A percentile compares a stretch with the other conserved stretches of the same genome.
Conservation (phyloP, 2,797 vertebrate genomes). For the Huso huso region DNA sequence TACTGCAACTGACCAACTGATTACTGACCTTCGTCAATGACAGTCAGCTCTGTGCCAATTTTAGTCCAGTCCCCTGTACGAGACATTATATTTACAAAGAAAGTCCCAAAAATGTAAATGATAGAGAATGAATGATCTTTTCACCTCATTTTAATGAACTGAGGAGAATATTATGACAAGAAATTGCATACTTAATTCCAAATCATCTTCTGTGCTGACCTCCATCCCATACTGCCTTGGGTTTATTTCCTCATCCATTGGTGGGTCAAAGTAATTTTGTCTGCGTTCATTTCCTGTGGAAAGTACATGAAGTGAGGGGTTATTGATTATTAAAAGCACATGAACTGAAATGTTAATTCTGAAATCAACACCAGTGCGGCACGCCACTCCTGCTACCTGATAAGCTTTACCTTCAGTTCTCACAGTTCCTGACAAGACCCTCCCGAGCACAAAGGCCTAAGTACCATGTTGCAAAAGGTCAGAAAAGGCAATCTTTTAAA, state of each 20-base stretch:
- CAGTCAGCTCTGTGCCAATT: slow-evolving; percentile 38
- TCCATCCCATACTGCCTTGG: slow-evolving; percentile 77
- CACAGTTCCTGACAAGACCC: slow-evolving; percentile 56
- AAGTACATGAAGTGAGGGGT: slow-evolving; percentile 74
- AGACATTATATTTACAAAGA: slow-evolving; percentile 64
- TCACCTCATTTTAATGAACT: slow-evolving; percentile 94
- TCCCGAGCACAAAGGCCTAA: slow-evolving; percentile 76
- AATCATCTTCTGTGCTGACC: slow-evolving; percentile 87
- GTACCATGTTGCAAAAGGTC: slow-evolving; percentile 93
- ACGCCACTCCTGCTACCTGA: slow-evolving; percentile 72
- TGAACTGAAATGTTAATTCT: slow-evolving; percentile 98
- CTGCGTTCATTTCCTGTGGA: slow-evolving; percentile 90
- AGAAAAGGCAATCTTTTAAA: slow-evolving; percentile 87
- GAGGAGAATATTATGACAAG: slow-evolving; percentile 87
- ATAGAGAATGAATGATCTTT: slow-evolving; percentile 73
- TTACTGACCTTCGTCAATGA: slow-evolving; percentile 67
- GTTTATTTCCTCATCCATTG: slow-evolving; percentile 78
- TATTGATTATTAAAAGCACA: slow-evolving; percentile 98
- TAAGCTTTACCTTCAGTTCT: slow-evolving; percentile 60
- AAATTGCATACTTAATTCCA: slow-evolving; percentile 98
- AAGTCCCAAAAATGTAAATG: slow-evolving; percentile 44
- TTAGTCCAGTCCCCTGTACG: slow-evolving; percentile 32
- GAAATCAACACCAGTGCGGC: slow-evolving; percentile 78
- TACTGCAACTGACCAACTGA: slow-evolving; percentile 55
- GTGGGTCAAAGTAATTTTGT: slow-evolving; percentile 94